Base-by-base conservation (phyloP, 2,888 invertebrate genomes). In the Eurytoma adleriae region DNA sequence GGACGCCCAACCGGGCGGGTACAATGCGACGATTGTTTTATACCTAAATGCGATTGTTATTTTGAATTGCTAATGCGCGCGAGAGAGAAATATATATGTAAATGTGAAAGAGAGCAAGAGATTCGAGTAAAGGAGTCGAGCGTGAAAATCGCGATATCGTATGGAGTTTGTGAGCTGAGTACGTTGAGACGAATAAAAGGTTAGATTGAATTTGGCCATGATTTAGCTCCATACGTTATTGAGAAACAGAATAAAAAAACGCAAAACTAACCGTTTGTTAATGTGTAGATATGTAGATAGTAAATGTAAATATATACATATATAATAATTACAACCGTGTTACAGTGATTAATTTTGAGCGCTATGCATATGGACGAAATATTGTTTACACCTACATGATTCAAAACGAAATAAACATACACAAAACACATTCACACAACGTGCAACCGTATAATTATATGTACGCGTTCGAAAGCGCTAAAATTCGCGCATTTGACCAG, bases 221-320 rank as follows among this genome's bases (percentile, higher is more conserved):
- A 64, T 56, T 52, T 71, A 76, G 76, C 69, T 81, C 48, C 50
- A 62, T 62, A 67, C 67, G 78, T 71, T 81, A 71, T 40, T 79
- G 56, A 82, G 74, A 80, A 78, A 73, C 72, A 72, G 75, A 74
- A 57, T 83, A 83, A 84, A 54, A 78, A 83, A 85, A 86, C 83
- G 84, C 86, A 87, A 85, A 85, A 86, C 87, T 90, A 90, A 90
- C 87, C 86, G 88, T 90, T 90, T 89, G 89, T 90, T 88, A 88
- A 89, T 90, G 90, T 90, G 90, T 90, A 90, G 90, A 90, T 90
- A 90, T 90, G 90, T 90, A 90, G 90, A 90, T 90, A 90, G 88
- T 90, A 83, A 87, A 88, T 90, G 90, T 89, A 90, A 88, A 89
- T 90, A 90, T 86, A 87, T 87, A 84, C 84, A 87, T 87, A 86